phyloP scores from a whole-genome alignment of 2,797 vertebrate genomes.

The Psittacula derbiana region DNA sequence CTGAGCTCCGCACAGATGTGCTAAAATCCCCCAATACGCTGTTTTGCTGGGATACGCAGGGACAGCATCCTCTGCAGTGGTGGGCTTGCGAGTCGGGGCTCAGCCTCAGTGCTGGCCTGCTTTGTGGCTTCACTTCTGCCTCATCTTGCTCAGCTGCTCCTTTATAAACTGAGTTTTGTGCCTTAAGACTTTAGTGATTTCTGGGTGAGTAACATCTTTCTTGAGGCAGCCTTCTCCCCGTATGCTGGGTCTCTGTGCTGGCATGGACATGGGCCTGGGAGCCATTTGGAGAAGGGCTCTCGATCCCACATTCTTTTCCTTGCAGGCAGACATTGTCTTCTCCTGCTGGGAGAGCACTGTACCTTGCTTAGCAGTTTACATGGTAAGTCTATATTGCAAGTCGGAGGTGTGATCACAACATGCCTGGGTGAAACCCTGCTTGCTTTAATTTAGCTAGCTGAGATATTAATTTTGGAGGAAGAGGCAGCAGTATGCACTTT shows the following conservation, averaged over 20 bases:
- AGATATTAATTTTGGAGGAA: conserved; percentile 64
- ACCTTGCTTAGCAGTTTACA: conserved; percentile 67
- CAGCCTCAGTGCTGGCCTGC: accelerated
- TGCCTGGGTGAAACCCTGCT: conserved; percentile 56
- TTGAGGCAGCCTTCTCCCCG: accelerated
- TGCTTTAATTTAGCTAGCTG: conserved; percentile 62
- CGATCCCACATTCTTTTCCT: neutral
- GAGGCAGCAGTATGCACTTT: conserved; percentile 45
- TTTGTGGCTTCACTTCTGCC: neutral
- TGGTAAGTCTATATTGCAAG: conserved; percentile 59
- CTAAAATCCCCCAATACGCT: neutral
- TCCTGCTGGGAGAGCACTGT: conserved; percentile 45
- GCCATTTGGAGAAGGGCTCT: neutral
- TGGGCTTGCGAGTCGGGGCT: neutral
- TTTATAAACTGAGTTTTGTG: neutral
- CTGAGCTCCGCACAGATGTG: neutral
- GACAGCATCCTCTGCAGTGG: neutral
- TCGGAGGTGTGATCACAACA: conserved; percentile 66
- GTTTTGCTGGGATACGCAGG: neutral
- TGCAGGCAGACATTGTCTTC: conserved; percentile 48
- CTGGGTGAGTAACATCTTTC: neutral
- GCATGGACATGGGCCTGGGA: neutral
- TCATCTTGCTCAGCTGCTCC: neutral
- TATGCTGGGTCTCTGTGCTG: neutral
- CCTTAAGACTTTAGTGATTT: neutral